Evolutionary conservation across 2,888 invertebrate genomes (phyloP).

Genomic region (Caenorhabditis doughertyi): DNA sequence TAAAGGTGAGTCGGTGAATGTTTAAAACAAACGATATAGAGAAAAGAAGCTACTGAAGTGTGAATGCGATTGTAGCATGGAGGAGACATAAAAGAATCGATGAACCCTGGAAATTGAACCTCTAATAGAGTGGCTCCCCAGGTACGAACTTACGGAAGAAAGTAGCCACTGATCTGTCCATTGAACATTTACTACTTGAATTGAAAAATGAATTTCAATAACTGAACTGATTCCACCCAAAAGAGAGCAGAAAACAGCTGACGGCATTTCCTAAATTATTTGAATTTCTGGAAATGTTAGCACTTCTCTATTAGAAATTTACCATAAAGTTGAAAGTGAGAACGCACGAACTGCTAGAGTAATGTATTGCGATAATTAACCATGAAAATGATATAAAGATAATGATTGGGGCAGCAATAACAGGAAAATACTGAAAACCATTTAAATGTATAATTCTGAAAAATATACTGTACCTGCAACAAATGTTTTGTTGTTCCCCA

Average conservation of each 20-base stretch:
- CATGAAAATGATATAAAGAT: constrained; percentile 72
- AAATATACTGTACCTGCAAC: constrained; percentile 25
- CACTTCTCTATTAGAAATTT: constrained; percentile 6
- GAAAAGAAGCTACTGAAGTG: constrained; percentile 66
- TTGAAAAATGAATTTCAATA: constrained; percentile 80
- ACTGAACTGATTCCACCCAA: constrained; percentile 78
- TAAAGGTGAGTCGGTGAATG: neutral
- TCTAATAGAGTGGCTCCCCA: no score
- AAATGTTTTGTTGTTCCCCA: constrained; percentile 31
- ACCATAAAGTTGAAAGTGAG: constrained; percentile 77
- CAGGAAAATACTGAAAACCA: constrained; percentile 74
- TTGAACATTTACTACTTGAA: constrained; percentile 69
- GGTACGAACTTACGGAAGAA: constrained; percentile 75
- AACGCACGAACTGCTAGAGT: constrained; percentile 70
- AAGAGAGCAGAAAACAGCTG: constrained; percentile 78
- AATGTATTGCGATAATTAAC: constrained; percentile 73
- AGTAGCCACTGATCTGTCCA: constrained; percentile 80
- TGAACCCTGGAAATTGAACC: constrained; percentile 69
- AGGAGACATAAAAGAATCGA: constrained; percentile 74
- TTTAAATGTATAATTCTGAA: no score
- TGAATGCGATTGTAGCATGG: constrained; percentile 77
- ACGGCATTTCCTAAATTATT: constrained; percentile 78
- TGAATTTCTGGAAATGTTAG: neutral
- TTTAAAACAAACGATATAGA: neutral
- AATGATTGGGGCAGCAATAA: constrained; percentile 73